phyloP scores from a whole-genome alignment of 2,888 invertebrate species.

The Caenorhabditis becei region DNA sequence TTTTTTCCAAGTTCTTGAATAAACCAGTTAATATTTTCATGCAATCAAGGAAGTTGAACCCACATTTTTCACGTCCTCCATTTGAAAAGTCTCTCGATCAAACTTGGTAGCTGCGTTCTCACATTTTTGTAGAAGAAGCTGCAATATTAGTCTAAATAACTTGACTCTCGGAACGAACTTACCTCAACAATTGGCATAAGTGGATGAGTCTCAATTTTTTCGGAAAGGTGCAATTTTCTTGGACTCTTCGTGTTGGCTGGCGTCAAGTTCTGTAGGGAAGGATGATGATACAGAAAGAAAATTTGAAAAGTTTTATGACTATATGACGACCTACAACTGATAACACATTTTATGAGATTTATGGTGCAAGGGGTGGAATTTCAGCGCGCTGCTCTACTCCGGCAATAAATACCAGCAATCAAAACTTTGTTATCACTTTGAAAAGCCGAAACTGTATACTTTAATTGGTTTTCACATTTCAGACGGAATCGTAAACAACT shows the following conservation, averaged over 20 bases:
- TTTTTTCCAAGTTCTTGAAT: neutral
- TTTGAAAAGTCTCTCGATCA: constrained; percentile 38
- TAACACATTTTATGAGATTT: constrained; percentile 53
- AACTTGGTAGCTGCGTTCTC: constrained; percentile 43
- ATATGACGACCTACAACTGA: constrained; percentile 43
- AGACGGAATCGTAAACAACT: neutral
- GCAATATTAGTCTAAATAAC: constrained; percentile 3
- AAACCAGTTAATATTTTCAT: constrained; percentile 37
- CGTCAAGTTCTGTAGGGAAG: constrained; percentile 17
- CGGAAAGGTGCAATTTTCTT: neutral
- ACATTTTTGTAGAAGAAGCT: constrained; percentile 59
- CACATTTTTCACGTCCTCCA: constrained; percentile 60
- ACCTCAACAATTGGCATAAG: constrained; percentile 62
- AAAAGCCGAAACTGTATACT: neutral
- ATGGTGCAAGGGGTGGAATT: constrained; percentile 30
- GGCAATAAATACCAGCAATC: constrained; percentile 56
- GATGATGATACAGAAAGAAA: neutral
- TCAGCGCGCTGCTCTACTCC: constrained; percentile 16
- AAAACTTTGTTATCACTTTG: constrained; percentile 50
- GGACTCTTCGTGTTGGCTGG: constrained; percentile 24
- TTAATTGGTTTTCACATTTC: constrained; percentile 28
- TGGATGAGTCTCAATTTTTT: constrained; percentile 56
- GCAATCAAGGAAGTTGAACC: no score
- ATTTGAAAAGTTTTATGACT: constrained; percentile 40
- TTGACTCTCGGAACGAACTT: neutral